A percentile compares a stretch with the other conserved stretches of the same genome.
Evolutionary conservation across 2,113 vertebrate species (phyloP).

Genomic region (Otocyon megalotis): DNA sequence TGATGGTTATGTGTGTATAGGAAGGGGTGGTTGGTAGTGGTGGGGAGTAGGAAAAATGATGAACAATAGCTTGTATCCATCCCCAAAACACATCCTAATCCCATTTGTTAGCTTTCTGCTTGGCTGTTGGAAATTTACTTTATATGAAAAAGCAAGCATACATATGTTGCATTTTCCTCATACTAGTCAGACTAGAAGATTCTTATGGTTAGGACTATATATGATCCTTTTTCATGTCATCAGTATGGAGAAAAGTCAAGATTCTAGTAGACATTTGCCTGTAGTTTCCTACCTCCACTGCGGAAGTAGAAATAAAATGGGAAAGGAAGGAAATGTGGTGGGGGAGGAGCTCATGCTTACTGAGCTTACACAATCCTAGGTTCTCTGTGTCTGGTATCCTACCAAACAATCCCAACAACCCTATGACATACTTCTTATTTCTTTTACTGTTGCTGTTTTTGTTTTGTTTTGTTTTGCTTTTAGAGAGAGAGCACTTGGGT

Average conservation of each 20-base stretch:
- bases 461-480: background rate
- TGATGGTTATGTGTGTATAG: too few relatives aligned
- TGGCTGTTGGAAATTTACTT: background rate
- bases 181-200: background rate
- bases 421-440: background rate
- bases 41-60: background rate
- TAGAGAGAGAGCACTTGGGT: background rate
- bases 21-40: background rate
- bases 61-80: background rate
- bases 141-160: background rate
- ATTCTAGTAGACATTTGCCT: background rate
- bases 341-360: background rate
- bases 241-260: background rate
- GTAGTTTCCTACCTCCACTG: background rate
- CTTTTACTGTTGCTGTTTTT: background rate
- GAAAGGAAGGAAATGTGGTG: background rate
- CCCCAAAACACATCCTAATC: background rate
- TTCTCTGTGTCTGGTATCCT: background rate
- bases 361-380: background rate
- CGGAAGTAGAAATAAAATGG: background rate
- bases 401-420: background rate
- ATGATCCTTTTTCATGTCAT: background rate
- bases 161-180: background rate
- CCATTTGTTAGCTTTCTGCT: background rate
- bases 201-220: background rate